Evolutionary conservation across 2,888 invertebrate genomes (phyloP).

Genomic region (Mayetiola destructor): DNA sequence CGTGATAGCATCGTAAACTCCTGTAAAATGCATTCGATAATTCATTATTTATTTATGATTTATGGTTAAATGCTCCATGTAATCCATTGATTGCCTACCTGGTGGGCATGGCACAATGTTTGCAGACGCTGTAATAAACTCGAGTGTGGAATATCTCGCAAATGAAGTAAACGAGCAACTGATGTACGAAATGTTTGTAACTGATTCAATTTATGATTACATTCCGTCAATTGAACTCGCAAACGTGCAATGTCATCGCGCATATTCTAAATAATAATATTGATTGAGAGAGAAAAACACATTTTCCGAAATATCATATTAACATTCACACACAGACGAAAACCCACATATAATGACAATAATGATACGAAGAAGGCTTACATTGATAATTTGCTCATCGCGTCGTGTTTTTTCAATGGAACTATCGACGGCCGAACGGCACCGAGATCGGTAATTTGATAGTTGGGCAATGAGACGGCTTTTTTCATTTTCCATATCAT

Average conservation of each 20-base stretch:
- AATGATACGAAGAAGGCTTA: conserved; percentile 18
- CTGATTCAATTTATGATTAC: conserved; percentile 61
- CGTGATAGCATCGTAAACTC: conserved; percentile 74
- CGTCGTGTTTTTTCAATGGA: conserved; percentile 32
- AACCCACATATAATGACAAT: background rate
- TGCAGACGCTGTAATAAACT: conserved; percentile 64
- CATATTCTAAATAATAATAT: conserved; percentile 41
- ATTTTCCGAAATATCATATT: conserved; percentile 27
- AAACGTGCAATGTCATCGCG: conserved; percentile 61
- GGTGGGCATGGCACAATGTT: conserved; percentile 71
- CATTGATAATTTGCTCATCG: conserved; percentile 33
- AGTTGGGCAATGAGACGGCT: conserved; percentile 38
- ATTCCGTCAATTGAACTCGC: conserved; percentile 59
- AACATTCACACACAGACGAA: background rate
- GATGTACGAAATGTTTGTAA: conserved; percentile 62
- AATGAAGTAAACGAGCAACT: conserved; percentile 56
- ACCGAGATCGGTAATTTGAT: conserved; percentile 28
- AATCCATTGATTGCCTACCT: conserved; percentile 25
- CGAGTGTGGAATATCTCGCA: conserved; percentile 57
- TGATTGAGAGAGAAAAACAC: too few species aligned
- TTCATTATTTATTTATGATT: background rate
- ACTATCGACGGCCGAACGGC: conserved; percentile 30
- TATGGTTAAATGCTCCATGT: background rate
- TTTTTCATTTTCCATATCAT: conserved; percentile 65
- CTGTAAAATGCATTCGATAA: background rate